A percentile compares a stretch with the other conserved stretches of the same genome.
phyloP scores from a whole-genome alignment of 2,797 vertebrate genomes.

The Aotus griseimembra region DNA sequence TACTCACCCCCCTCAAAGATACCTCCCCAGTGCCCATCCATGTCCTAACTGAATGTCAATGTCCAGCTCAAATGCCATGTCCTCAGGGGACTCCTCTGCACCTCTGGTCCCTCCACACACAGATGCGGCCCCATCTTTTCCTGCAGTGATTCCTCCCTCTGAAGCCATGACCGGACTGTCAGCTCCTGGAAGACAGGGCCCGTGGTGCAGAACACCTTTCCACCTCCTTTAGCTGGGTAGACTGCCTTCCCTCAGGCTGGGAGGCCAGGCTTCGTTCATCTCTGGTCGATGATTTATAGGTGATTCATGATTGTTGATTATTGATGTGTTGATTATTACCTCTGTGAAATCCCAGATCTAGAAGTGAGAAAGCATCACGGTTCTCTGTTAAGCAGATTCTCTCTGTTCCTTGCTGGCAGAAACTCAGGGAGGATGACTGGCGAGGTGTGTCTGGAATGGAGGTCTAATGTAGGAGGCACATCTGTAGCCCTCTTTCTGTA shows the following conservation, averaged over 20 bases:
- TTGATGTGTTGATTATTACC: not conserved
- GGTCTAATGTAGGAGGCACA: not conserved
- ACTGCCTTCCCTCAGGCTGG: not conserved
- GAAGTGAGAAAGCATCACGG: no score
- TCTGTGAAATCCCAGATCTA: not conserved
- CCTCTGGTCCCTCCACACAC: not conserved
- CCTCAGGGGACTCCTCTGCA: not conserved
- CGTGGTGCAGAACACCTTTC: not conserved
- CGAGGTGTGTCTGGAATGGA: not conserved
- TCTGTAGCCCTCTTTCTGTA: not conserved
- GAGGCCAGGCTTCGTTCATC: not conserved
- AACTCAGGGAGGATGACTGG: not conserved
- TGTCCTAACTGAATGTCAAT: not conserved
- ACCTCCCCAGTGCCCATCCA: no score
- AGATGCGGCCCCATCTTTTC: not conserved
- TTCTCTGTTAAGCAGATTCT: not conserved
- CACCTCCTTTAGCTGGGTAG: not conserved
- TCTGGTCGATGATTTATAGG: not conserved
- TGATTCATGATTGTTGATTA: not conserved
- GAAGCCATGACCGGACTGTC: not conserved
- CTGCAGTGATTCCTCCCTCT: not conserved
- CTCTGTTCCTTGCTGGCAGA: not conserved
- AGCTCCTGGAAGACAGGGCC: no score
- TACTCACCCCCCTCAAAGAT: accelerated
- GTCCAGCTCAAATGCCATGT: accelerated